phyloP scores from a whole-genome alignment of 2,113 vertebrate genomes.

The Callionymus lyra region DNA sequence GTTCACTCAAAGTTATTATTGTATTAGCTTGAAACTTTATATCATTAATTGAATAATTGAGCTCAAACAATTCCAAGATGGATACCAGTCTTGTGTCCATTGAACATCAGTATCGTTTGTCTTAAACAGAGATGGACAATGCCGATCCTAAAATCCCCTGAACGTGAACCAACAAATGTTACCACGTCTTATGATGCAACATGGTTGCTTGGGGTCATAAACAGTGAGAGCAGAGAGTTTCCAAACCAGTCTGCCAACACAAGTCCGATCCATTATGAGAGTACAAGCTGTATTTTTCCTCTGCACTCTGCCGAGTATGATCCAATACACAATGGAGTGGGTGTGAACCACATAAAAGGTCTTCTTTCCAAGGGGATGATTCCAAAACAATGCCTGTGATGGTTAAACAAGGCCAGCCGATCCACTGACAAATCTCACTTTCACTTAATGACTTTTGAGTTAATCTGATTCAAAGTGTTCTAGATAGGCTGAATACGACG shows the following conservation, averaged over 20 bases:
- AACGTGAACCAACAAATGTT: too few species aligned
- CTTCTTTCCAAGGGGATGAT: constrained; percentile 35
- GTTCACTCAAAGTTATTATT: too few species aligned
- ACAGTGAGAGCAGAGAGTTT: constrained; percentile 31
- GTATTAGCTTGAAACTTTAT: too few species aligned
- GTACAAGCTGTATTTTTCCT: constrained; percentile 12
- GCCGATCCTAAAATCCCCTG: too few species aligned
- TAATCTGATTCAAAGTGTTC: background rate
- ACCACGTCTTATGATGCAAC: constrained; percentile 14
- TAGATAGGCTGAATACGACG: background rate
- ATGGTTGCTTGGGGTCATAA: constrained; percentile 33
- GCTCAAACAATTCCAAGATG: too few species aligned
- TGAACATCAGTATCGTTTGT: too few species aligned
- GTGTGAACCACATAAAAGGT: constrained; percentile 41
- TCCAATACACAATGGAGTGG: constrained; percentile 25
- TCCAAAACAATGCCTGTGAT: constrained; percentile 48
- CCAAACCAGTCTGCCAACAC: constrained; percentile 22
- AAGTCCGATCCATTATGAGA: constrained; percentile 19
- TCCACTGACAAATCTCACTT: constrained; percentile 12
- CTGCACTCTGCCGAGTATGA: constrained; percentile 23
- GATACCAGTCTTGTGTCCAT: too few species aligned
- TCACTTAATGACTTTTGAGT: too few species aligned
- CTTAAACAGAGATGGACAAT: too few species aligned
- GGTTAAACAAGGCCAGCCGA: constrained; percentile 22
- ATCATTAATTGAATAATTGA: too few species aligned